phyloP scores from a whole-genome alignment of 2,113 vertebrate species.

The Vidua macroura region DNA sequence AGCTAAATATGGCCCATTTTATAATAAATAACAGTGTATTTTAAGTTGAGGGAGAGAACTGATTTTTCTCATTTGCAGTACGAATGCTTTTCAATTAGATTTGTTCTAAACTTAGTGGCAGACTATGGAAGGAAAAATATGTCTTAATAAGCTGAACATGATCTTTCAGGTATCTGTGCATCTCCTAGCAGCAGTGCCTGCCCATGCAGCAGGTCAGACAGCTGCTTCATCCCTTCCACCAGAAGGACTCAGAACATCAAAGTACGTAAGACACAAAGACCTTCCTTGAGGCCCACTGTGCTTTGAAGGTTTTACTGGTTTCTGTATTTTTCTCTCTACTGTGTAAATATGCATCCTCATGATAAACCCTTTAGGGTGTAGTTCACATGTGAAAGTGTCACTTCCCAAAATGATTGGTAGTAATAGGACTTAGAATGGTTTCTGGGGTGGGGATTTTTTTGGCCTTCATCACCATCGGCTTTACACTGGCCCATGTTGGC shows the following conservation, averaged over 20 bases:
- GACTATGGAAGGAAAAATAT: neutral
- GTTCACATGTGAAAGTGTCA: neutral
- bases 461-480: neutral
- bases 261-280: fast-evolving
- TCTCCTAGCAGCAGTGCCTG: neutral
- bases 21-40: neutral
- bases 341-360: neutral
- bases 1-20: neutral
- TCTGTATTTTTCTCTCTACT: neutral
- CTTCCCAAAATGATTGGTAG: neutral
- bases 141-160: neutral
- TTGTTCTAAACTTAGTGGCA: neutral
- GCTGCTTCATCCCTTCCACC: neutral
- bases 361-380: neutral
- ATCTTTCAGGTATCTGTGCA: neutral
- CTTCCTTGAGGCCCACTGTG: neutral
- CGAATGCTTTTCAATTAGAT: neutral
- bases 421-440: neutral
- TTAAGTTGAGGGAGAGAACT: neutral
- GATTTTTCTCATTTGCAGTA: neutral
- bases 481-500: neutral
- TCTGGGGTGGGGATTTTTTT: neutral
- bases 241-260: neutral
- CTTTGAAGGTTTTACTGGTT: neutral
- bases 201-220: neutral